phyloP scores from a whole-genome alignment of 2,113 vertebrate species.

The Amphilophus citrinellus region DNA sequence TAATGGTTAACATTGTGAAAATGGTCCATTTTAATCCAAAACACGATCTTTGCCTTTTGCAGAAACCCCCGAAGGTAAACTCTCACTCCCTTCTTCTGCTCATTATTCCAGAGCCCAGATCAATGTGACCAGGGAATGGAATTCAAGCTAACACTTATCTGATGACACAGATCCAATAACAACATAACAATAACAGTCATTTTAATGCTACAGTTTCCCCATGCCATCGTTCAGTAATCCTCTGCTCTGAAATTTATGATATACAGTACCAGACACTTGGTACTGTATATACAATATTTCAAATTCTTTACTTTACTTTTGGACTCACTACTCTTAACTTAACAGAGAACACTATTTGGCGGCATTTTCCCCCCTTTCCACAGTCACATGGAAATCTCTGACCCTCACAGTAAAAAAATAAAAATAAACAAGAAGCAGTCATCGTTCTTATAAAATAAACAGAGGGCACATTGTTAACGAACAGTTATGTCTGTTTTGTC shows the following conservation, averaged over 20 bases:
- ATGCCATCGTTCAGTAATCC: neutral
- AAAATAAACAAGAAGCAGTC: neutral
- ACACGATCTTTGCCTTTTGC: neutral
- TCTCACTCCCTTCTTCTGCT: neutral
- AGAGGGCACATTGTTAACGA: neutral
- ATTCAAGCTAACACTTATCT: neutral
- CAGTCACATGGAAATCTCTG: neutral
- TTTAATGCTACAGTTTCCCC: neutral
- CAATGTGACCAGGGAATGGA: neutral
- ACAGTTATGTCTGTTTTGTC: neutral
- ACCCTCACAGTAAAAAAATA: neutral
- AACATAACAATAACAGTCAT: neutral
- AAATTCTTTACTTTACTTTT: neutral
- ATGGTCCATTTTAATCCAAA: neutral
- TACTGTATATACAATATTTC: neutral
- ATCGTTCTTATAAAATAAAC: neutral
- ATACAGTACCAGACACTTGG: neutral
- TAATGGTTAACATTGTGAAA: neutral
- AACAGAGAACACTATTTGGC: too few relatives aligned
- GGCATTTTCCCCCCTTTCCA: neutral
- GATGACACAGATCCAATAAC: neutral
- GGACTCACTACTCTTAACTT: too few relatives aligned
- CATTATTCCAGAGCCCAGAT: neutral
- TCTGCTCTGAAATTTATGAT: conserved; percentile 1
- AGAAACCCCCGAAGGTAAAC: neutral